Conservation (phyloP, 2,113 vertebrate genomes). For the Maccullochella peelii region DNA sequence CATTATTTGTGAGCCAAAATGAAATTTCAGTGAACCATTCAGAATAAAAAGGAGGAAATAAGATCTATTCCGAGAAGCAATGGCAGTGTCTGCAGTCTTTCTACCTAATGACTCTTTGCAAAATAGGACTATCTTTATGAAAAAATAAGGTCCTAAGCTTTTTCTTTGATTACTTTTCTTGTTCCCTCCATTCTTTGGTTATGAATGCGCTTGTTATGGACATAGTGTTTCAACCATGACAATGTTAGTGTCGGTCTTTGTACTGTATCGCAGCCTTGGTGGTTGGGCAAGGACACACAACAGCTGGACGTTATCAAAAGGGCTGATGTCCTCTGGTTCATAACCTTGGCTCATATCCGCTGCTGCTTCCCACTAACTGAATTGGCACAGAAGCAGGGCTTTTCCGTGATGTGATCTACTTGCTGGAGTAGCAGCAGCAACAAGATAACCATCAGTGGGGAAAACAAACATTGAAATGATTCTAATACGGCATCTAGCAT, state of each 20-base stretch:
- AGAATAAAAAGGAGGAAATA: conserved; percentile 58
- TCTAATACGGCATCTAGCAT: background rate
- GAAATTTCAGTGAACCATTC: conserved; percentile 71
- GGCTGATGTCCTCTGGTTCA: conserved; percentile 70
- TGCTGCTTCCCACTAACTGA: conserved; percentile 71
- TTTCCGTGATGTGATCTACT: conserved; percentile 59
- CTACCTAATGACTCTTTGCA: conserved; percentile 59
- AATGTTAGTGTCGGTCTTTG: conserved; percentile 31
- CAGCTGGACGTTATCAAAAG: conserved; percentile 68
- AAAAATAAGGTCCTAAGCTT: conserved; percentile 28
- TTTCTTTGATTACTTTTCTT: conserved; percentile 76
- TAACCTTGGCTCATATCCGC: conserved; percentile 73
- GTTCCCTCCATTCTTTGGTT: conserved; percentile 11
- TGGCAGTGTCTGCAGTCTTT: conserved; percentile 54
- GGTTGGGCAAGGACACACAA: conserved; percentile 63
- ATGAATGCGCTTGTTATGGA: conserved; percentile 36
- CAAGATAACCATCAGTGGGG: background rate
- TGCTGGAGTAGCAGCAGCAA: conserved; percentile 19
- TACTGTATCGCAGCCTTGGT: conserved; percentile 25
- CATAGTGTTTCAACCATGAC: conserved; percentile 36
- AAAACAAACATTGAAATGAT: conserved; percentile 23
- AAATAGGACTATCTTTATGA: conserved; percentile 33
- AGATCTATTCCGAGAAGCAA: conserved; percentile 59
- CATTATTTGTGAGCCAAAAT: conserved; percentile 68
- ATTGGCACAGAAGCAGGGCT: conserved; percentile 50